Conservation (phyloP, 2,797 vertebrate genomes). For the Alca torda region DNA sequence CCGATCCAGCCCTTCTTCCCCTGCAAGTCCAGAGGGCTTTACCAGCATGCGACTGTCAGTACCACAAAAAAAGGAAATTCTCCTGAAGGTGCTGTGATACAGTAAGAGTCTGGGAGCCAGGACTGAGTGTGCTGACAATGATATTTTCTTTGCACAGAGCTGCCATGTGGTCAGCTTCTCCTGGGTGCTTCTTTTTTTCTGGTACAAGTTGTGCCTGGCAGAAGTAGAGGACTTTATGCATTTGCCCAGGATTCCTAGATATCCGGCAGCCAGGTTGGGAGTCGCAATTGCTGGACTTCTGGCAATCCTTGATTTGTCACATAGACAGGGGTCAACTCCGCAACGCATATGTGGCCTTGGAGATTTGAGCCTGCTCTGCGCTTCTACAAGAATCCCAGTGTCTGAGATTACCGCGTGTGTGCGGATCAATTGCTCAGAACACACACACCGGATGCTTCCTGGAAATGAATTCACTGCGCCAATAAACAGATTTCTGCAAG, state of each 20-base stretch:
- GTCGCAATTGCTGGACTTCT: background rate
- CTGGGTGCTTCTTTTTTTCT: background rate
- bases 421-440: background rate
- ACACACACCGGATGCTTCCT: background rate
- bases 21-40: background rate
- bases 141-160: background rate
- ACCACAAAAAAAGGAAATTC: background rate
- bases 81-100: background rate
- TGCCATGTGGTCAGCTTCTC: background rate
- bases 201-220: background rate
- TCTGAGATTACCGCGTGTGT: background rate
- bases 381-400: background rate
- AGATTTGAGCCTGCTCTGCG: background rate
- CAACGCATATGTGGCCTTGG: background rate
- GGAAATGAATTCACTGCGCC: background rate
- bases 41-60: background rate
- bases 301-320: background rate
- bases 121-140: background rate
- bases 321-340: background rate
- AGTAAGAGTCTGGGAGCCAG: background rate
- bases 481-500: conserved; percentile 7
- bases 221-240: background rate
- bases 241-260: background rate
- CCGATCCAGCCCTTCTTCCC: background rate
- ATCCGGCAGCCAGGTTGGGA: background rate